A percentile compares a stretch with the other conserved stretches of the same genome.
phyloP scores from a whole-genome alignment of 1,140 invertebrate genomes.

The Acyrthosiphon pisum region DNA sequence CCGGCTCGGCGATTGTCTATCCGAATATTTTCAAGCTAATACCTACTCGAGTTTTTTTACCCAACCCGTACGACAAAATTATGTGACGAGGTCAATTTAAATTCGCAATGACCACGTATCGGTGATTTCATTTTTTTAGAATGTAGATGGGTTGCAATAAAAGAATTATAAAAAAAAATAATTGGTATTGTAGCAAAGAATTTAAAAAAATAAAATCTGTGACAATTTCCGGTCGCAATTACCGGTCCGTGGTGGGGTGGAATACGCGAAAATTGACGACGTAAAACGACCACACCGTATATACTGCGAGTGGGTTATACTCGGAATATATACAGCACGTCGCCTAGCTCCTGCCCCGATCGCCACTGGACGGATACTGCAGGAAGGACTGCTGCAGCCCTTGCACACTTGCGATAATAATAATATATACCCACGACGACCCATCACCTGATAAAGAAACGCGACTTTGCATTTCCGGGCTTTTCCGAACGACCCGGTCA shows the following conservation, averaged over 20 bases:
- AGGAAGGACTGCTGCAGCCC: neutral
- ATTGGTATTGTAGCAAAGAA: neutral
- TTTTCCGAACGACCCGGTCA: neutral
- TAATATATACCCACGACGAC: neutral
- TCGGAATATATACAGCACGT: neutral
- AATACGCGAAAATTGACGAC: neutral
- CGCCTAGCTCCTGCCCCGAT: neutral
- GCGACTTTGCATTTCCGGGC: neutral
- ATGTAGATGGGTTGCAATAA: neutral
- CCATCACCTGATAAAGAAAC: conserved; percentile 32
- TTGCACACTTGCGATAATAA: neutral
- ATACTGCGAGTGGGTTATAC: neutral
- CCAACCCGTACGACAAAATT: too few species aligned
- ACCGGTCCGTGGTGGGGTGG: too few species aligned
- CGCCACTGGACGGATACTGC: neutral
- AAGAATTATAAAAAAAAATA: neutral
- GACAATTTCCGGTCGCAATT: neutral
- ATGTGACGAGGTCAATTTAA: neutral
- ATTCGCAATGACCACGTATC: neutral
- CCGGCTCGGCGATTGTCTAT: neutral
- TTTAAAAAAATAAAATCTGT: neutral
- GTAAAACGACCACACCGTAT: neutral
- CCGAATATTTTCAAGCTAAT: neutral
- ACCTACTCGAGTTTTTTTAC: too few species aligned
- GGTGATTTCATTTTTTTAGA: neutral